phyloP scores from a whole-genome alignment of 2,888 invertebrate species.

The Drosophila nr. medialis region DNA sequence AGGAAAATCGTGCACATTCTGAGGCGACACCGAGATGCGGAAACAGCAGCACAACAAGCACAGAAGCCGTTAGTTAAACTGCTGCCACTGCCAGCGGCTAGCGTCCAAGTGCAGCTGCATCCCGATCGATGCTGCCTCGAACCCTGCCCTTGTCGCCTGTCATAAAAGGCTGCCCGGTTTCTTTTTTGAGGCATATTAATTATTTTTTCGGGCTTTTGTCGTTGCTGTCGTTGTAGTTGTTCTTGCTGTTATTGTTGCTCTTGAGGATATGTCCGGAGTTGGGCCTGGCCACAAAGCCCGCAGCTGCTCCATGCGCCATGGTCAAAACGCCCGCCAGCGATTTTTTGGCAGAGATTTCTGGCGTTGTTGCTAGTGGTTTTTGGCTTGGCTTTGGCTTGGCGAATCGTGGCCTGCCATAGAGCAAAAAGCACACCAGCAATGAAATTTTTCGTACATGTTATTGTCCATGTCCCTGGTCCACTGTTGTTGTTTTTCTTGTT shows the following conservation, averaged over 20 bases:
- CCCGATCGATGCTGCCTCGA: conserved; percentile 56
- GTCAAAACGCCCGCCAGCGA: conserved; percentile 75
- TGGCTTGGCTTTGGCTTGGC: conserved; percentile 33
- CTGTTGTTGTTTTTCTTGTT: conserved; percentile 34
- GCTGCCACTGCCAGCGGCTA: conserved; percentile 62
- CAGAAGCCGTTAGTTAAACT: conserved; percentile 81
- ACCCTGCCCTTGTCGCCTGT: conserved; percentile 79
- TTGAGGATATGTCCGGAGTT: conserved; percentile 67
- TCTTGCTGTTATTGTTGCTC: conserved; percentile 47
- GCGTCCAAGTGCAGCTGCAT: conserved; percentile 75
- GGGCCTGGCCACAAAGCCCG: conserved; percentile 59
- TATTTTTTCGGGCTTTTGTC: conserved; percentile 76
- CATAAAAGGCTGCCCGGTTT: conserved; percentile 74
- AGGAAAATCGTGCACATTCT: conserved; percentile 79
- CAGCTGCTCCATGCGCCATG: conserved; percentile 62
- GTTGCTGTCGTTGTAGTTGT: conserved; percentile 58
- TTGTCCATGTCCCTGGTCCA: conserved; percentile 70
- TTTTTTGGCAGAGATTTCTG: conserved; percentile 73
- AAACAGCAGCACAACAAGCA: conserved; percentile 81
- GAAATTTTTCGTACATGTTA: conserved; percentile 78
- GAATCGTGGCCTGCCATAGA: conserved; percentile 66
- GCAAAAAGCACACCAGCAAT: conserved; percentile 77
- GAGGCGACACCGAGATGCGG: conserved; percentile 82
- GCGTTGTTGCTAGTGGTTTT: conserved; percentile 35
- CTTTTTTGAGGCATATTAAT: conserved; percentile 82